Evolutionary conservation across 2,888 invertebrate species (phyloP), one percentile per base, ranked within the genome.

Genomic region (Drosophila vallismaia): DNA sequence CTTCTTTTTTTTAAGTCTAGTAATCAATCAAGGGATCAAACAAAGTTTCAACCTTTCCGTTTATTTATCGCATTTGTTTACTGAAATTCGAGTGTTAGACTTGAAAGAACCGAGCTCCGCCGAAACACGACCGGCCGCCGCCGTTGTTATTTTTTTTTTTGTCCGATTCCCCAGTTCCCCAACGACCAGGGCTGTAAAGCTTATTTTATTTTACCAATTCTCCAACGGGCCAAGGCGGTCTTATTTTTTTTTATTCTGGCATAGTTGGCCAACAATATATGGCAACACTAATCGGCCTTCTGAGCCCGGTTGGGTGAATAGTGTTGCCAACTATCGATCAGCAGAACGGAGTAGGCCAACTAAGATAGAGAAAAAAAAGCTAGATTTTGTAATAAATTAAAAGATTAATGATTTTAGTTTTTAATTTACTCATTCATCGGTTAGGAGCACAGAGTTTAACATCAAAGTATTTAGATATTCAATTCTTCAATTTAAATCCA

Each of bases 1-100:
- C 38, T 52, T 70, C 45, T 24, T 40, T 58, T 42, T 24, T 40
- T 58, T 9, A n/a, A 12, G 19, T 38, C 45, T n/a, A n/a, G 5
- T 36, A 36, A 36, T 52, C 26, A 56, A 50, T 31, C 40, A 87
- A 88, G 82, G 86, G 86, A 85, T 74, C 71, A 75, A 63, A 63
- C 59, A 46, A 40, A 49, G 59, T 54, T 62, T 67, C 66, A 48
- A 64, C 53, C 54, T 58, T 70, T 52, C 28, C 24, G 12, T 68
- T 54, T 19, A 53, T 50, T 29, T 12, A 38, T 29, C 10, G 33
- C 52, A 33, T 54, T 52, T 59, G 28, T 46, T 42, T 62, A 31
- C 28, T 36, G 48, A n/a, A 48, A 52, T 57, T 46, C 33, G 46
- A 67, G 44, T 60, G 70, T 49, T 50, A 26, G 33, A 77, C 69